Evolutionary conservation across 2,888 invertebrate species (phyloP).

Genomic region (Leucophenga montana): DNA sequence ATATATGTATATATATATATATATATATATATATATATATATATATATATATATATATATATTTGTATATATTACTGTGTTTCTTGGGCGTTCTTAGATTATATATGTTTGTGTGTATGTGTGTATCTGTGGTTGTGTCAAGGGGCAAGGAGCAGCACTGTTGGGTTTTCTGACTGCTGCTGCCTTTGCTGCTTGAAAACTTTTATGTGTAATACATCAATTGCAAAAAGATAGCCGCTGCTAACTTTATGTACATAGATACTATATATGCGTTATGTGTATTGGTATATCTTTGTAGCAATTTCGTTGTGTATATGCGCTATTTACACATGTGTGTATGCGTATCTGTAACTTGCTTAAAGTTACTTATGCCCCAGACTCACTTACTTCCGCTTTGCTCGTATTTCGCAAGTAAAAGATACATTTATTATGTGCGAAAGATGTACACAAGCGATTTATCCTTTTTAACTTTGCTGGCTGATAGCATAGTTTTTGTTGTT

Average conservation of each 20-base stretch:
- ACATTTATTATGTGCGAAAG: slow-evolving; percentile 70
- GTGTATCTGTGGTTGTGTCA: slow-evolving; percentile 36
- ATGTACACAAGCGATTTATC: slow-evolving; percentile 70
- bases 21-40: slow-evolving; percentile 2
- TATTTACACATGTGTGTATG: slow-evolving; percentile 29
- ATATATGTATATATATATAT: slow-evolving; percentile 22
- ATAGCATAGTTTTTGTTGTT: slow-evolving; percentile 33
- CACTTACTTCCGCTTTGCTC: slow-evolving; percentile 26
- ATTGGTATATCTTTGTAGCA: slow-evolving; percentile 20
- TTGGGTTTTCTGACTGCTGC: background rate
- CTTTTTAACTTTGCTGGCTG: slow-evolving; percentile 63
- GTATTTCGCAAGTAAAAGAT: slow-evolving; percentile 66
- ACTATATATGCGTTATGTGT: slow-evolving; percentile 14
- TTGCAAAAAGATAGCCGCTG: slow-evolving; percentile 71
- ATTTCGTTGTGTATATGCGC: slow-evolving; percentile 22
- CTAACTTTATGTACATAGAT: slow-evolving; percentile 64
- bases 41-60: slow-evolving; percentile 12
- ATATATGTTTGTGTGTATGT: slow-evolving; percentile 13
- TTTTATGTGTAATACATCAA: slow-evolving; percentile 71
- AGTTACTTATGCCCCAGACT: slow-evolving; percentile 56
- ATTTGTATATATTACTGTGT: background rate
- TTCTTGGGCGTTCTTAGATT: slow-evolving; percentile 22
- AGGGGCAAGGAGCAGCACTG: slow-evolving; percentile 34
- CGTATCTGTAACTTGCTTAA: slow-evolving; percentile 36
- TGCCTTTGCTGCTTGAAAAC: slow-evolving; percentile 49